phyloP scores from a whole-genome alignment of 2,888 invertebrate species.

The Philereme vetulata region DNA sequence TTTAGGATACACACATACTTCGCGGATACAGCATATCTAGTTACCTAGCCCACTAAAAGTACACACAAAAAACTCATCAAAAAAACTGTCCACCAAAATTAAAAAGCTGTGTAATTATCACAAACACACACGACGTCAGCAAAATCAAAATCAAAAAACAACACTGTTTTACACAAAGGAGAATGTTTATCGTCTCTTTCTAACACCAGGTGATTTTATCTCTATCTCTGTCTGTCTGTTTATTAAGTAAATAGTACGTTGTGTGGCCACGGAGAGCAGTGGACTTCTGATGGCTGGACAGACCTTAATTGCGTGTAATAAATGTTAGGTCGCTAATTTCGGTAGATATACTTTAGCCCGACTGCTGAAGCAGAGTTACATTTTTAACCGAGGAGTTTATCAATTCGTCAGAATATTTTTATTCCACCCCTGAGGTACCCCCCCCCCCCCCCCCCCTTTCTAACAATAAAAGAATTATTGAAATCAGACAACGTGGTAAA shows the following conservation, averaged over 20 bases:
- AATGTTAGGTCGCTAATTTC: conserved; percentile 6
- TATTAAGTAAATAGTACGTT: conserved; percentile 9
- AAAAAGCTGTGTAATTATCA: conserved; percentile 8
- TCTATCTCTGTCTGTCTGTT: conserved; percentile 1
- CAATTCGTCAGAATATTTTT: too few species aligned
- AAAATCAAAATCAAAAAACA: conserved; percentile 5
- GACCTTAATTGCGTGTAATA: conserved; percentile 23
- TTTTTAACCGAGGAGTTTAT: too few species aligned
- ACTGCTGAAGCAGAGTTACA: too few species aligned
- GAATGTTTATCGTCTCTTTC: neutral
- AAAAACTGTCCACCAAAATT: conserved; percentile 3
- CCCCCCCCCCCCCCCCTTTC: too few species aligned
- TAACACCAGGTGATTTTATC: neutral
- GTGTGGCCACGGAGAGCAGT: conserved; percentile 3
- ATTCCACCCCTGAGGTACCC: too few species aligned
- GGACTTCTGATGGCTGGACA: conserved; percentile 12
- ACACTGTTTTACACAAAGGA: neutral
- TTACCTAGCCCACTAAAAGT: neutral
- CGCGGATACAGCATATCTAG: neutral
- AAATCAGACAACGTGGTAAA: too few species aligned
- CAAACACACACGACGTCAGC: conserved; percentile 9
- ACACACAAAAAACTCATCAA: conserved; percentile 12
- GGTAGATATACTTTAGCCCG: neutral
- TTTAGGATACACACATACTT: neutral
- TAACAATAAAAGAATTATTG: too few species aligned